A percentile compares a stretch with the other conserved stretches of the same genome.
Evolutionary conservation across 2,113 vertebrate genomes (phyloP).

Genomic region (Passer montanus): DNA sequence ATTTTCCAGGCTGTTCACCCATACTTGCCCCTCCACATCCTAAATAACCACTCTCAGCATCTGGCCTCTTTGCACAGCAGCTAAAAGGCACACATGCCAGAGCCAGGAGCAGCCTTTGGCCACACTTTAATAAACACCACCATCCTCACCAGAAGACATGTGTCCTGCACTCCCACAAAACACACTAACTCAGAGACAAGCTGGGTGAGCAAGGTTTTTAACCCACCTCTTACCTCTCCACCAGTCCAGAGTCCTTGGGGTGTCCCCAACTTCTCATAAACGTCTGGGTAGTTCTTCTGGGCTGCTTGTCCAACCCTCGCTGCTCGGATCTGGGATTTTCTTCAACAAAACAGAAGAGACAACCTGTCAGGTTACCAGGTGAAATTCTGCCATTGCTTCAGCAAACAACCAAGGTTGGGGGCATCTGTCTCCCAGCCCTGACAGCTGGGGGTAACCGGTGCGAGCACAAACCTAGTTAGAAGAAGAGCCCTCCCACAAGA

Average conservation of each 20-base stretch:
- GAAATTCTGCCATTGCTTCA: background rate
- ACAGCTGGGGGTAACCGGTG: background rate
- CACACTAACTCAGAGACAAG: background rate
- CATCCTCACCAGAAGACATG: background rate
- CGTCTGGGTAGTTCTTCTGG: background rate
- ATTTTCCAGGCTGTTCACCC: background rate
- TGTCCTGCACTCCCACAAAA: background rate
- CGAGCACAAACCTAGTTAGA: background rate
- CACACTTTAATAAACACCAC: background rate
- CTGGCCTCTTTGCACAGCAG: background rate
- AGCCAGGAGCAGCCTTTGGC: background rate
- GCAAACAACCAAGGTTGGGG: background rate
- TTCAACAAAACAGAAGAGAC: conserved; percentile 14
- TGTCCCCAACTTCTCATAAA: conserved; percentile 33
- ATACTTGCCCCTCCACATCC: background rate
- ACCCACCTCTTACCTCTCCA: conserved; percentile 45
- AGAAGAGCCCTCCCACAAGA: background rate
- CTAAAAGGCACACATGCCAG: background rate
- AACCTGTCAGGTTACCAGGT: conserved; percentile 6
- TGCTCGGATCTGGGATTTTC: background rate
- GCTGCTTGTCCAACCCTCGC: background rate
- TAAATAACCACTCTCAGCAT: background rate
- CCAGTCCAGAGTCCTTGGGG: background rate
- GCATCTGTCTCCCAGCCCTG: background rate
- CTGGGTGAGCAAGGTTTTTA: background rate